Evolutionary conservation across 1,140 invertebrate species (phyloP), one percentile per base, ranked within the genome.

Genomic region (Octopus sinensis): DNA sequence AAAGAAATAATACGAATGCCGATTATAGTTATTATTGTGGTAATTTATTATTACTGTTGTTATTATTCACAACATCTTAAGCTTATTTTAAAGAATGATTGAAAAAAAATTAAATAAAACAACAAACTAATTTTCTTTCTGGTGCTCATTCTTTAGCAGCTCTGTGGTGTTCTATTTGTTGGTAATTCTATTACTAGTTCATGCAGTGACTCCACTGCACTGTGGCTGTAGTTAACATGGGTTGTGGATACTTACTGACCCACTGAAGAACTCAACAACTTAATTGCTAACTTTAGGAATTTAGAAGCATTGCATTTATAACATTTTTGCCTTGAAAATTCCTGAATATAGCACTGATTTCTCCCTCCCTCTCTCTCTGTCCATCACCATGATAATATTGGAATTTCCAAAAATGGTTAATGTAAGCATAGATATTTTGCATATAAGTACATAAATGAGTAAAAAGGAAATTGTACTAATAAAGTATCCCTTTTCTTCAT

Each of bases 281-380:
- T 51, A 77, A 51, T 77, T 77, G 76, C 76, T 53, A 77, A 77
- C 52, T 77, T 77, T 77, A 77, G 76, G 76, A 77, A 77, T 51
- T 77, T 77, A 6, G 6, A 77, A 77, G 76, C 76, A 77, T 77
- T 77, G 23, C 76, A 77, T 77, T 76, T 23, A 76, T 1, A 13
- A 13, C 17, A 51, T 23, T 77, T 77, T 77, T 77, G 76, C 76
- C 76, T 77, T 77, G 76, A 77, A 77, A 73, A 77, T 23, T 77
- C 76, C 76, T 77, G 52, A 77, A 77, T 77, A 51, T 77, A 77
- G 76, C 76, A 77, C 76, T 77, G 52, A 77, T 13, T 77, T 53
- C 43, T 68, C n/a, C 9, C 62, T 9, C 62, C 9, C 62, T 68
- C n/a, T 68, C n/a, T 77, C 52, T 77, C 52, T 77, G 30, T 77